Percentiles rank a stretch among this genome's conserved stretches.
phyloP scores from a whole-genome alignment of 1,140 invertebrate genomes.

The Ladona fulva region DNA sequence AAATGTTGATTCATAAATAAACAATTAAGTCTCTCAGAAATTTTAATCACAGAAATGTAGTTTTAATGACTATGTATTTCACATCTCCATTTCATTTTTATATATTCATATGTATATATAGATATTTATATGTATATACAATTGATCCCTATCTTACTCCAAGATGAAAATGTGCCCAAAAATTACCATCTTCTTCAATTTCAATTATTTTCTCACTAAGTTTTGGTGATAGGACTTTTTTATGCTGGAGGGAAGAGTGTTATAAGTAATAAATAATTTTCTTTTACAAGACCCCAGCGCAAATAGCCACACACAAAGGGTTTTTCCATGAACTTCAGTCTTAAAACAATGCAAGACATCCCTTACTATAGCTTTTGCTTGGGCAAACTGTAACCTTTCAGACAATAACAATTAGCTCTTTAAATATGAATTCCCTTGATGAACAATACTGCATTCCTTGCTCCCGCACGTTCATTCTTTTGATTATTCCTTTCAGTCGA shows the following conservation, averaged over 20 bases:
- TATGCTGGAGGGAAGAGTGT: not conserved
- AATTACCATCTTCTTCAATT: not conserved
- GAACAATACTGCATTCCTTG: too few species aligned
- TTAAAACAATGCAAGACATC: too few species aligned
- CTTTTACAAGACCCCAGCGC: not conserved
- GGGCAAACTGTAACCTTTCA: too few species aligned
- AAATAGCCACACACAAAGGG: not conserved
- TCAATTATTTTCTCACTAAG: not conserved
- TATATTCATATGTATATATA: too few species aligned
- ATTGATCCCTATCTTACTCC: not conserved
- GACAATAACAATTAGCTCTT: too few species aligned
- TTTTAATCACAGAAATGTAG: constrained; percentile 10
- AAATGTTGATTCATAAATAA: constrained; percentile 11
- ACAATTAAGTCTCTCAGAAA: not conserved
- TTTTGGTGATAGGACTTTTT: constrained; percentile 6
- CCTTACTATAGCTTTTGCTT: too few species aligned
- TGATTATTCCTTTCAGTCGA: too few species aligned
- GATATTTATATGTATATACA: not conserved
- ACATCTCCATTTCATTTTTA: not conserved
- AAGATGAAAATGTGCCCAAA: not conserved
- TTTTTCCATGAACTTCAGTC: too few species aligned
- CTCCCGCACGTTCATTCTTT: too few species aligned
- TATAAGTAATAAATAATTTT: not conserved
- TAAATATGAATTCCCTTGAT: too few species aligned
- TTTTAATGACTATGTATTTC: not conserved